Conservation (phyloP, 2,797 vertebrate genomes). For the Liasis olivaceus region DNA sequence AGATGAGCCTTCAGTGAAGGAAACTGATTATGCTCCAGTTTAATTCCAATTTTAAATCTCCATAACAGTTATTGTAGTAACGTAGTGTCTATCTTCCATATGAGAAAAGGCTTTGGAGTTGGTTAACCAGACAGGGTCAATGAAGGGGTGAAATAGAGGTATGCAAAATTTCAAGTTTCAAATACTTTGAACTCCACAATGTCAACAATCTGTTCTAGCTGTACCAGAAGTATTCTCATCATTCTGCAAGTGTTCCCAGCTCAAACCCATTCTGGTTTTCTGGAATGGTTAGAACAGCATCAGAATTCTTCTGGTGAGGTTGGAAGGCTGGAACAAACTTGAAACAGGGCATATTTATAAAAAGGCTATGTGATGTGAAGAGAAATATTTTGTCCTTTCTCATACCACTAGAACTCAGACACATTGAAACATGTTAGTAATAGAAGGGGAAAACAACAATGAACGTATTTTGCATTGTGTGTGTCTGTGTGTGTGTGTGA, state of each 20-base stretch:
- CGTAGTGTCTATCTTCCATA: not conserved
- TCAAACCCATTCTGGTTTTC: not conserved
- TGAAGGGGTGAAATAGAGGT: not conserved
- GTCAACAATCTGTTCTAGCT: not conserved
- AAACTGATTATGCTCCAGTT: not conserved
- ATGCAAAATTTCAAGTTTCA: not conserved
- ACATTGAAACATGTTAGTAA: not conserved
- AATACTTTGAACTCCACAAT: not conserved
- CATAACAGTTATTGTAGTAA: not conserved
- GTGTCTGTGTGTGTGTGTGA: too few species aligned
- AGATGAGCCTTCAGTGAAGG: not conserved
- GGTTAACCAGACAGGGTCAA: not conserved
- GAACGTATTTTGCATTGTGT: not conserved
- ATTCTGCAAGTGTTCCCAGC: not conserved
- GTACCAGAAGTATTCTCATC: not conserved
- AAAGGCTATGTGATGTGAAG: not conserved
- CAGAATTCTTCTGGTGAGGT: not conserved
- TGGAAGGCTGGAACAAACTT: not conserved
- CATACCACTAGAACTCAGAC: not conserved
- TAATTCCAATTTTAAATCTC: not conserved
- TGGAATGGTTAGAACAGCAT: not conserved
- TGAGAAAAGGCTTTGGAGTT: not conserved
- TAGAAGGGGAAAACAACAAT: not conserved
- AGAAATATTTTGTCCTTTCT: not conserved
- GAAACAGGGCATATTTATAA: not conserved